Evolutionary conservation across 1,140 invertebrate genomes (phyloP), one percentile per base, ranked within the genome.

Genomic region (Littorina saxatilis): DNA sequence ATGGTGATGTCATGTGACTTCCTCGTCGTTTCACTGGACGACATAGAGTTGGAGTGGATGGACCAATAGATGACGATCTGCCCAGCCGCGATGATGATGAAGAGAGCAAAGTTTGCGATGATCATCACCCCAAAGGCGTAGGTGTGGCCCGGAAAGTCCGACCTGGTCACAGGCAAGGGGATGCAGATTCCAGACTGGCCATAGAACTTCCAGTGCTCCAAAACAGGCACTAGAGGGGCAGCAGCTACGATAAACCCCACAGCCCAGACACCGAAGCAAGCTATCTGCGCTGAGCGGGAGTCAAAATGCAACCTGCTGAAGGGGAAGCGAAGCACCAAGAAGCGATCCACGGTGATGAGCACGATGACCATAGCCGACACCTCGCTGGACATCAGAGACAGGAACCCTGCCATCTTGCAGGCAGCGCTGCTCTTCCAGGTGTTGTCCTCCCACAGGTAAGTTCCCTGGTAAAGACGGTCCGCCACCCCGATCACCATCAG

Each of bases 401-500:
- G 43, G 17, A 88, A 82, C 13, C 90, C 90, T 13, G 90, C 90
- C 20, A 86, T 27, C 50, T 81, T 82, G 75, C 90, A 91, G 11
- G 74, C 66, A 4, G 50, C 32, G 63, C 89, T 83, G 5, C 79
- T 52, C 52, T 84, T 70, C 90, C 90, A 91, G 2, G 52, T 15
- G 0, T 82, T 43, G n/a, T 87, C 87, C 72, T 87, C 78, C 66
- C 79, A 83, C 13, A 87, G 74, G 77, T 91, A 91, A 32, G 50
- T 58, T 20, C 85, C 88, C 37, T 86, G 73, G 58, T 81, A 81
- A 15, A 29, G 27, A 1, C 55, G 32, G 72, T 84, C 83, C 7
- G 47, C 79, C 29, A 81, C 68, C 13, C 86, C 90, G 39, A 91
- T 91, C 17, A 90, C 85, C 7, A 88, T n/a, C 58, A 91, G 39